Evolutionary conservation across 2,797 vertebrate genomes (phyloP).

Genomic region (Choloepus didactylus): DNA sequence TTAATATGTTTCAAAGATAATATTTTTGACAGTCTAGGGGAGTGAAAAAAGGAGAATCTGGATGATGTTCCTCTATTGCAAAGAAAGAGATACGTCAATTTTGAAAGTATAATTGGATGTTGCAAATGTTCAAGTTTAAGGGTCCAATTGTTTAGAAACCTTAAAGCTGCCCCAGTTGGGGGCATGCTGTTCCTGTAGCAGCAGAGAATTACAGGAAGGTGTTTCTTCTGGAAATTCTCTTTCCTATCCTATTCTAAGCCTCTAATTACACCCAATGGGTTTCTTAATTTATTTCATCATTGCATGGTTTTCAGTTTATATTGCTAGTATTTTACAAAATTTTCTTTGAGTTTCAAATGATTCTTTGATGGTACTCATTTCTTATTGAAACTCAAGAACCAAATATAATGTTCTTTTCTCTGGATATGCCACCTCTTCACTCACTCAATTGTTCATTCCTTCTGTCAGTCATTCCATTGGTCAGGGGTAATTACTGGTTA

Average conservation of each 20-base stretch:
- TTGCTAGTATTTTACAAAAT: not conserved
- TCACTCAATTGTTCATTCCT: not conserved
- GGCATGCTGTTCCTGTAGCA: not conserved
- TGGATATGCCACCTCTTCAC: not conserved
- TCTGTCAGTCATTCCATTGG: not conserved
- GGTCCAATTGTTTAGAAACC: not conserved
- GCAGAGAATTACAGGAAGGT: not conserved
- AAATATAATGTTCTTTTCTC: not conserved
- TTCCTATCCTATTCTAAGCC: not conserved
- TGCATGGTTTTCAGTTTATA: not conserved
- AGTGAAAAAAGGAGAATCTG: not conserved
- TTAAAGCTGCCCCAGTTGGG: not conserved
- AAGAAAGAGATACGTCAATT: not conserved
- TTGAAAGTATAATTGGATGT: not conserved
- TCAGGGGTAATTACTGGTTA: conserved; percentile 15
- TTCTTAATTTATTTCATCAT: too few species aligned
- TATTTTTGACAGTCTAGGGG: not conserved
- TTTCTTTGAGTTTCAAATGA: not conserved
- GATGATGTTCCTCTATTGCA: not conserved
- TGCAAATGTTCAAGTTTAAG: not conserved
- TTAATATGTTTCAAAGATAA: not conserved
- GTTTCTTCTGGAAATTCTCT: not conserved
- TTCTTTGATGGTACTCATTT: not conserved
- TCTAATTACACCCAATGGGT: not conserved
- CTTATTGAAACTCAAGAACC: not conserved